Evolutionary conservation across 2,797 vertebrate species (phyloP), one percentile per base, ranked within the genome.

Genomic region (Oreonectes daqikongensis): DNA sequence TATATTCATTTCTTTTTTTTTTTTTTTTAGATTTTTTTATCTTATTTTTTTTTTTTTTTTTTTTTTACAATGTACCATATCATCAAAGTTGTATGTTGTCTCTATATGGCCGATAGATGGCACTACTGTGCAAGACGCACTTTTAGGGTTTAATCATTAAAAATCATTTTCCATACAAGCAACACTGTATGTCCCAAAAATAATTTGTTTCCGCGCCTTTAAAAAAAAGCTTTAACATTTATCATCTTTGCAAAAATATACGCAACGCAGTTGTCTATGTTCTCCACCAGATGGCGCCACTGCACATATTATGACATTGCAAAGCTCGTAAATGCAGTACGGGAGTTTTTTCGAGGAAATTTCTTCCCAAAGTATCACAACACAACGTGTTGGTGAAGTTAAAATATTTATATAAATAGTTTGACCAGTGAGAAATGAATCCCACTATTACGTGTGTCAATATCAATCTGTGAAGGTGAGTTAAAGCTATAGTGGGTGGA

Each of bases 401-500:
- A 5, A 57, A 1, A 17, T 5, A 9, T 50, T 4, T 24, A 12
- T 22, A 24, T 53, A 7, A 6, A 18, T 59, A 5, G 55, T 61
- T 61, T 20, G 4, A 20, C 30, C 1, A 35, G 8, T 8, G 14
- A 22, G 6, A 15, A 24, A 46, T 48, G 1, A 55, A 69, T 28
- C 17, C 44, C 32, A 40, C 11, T 8, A 28, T 61, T 22, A 22
- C 3, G 22, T 55, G 11, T 0, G 48, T 55, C 52, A 15, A 28
- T 17, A 12, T 84, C 78, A 80, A 59, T 82, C 83, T 79, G 86
- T 85, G 75, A 83, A 87, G 75, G 85, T 78, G 75, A 78, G 32
- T 59, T 46, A 42, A 64, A 57, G 66, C 42, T 65, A 30, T 32
- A 35, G 87, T 84, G 79, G 66, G 82, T 50, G 55, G 55, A 79